Evolutionary conservation across 2,797 vertebrate species (phyloP).

Genomic region (Martes flavigula): DNA sequence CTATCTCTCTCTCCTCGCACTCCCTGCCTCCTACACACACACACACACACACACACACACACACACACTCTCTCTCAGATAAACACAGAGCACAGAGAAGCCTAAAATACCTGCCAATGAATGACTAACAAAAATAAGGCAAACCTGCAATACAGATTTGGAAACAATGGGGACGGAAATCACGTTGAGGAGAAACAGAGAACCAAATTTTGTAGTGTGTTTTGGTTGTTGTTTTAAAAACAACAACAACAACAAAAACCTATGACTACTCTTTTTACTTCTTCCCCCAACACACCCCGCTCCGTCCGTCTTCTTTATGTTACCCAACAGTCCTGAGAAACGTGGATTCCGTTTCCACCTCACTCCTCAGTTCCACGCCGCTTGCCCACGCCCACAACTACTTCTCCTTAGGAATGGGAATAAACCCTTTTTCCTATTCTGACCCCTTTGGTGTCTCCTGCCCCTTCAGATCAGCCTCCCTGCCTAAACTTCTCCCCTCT

Average conservation of each 20-base stretch:
- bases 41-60: neutral
- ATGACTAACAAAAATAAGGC: neutral
- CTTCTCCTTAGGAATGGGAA: neutral
- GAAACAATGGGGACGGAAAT: neutral
- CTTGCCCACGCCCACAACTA: neutral
- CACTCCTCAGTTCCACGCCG: neutral
- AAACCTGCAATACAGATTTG: neutral
- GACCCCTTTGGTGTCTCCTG: rapidly evolving
- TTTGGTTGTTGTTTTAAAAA: neutral
- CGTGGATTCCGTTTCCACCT: too few relatives aligned
- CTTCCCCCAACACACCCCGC: too few relatives aligned
- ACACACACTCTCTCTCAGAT: neutral
- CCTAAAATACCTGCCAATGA: neutral
- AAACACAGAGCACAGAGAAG: neutral
- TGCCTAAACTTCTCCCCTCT: neutral
- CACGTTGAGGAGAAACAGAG: neutral
- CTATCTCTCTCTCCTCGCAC: neutral
- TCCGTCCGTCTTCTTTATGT: neutral
- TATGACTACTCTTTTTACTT: neutral
- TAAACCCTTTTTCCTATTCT: neutral
- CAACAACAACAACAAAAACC: too few relatives aligned
- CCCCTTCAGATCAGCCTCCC: neutral
- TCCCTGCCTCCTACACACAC: neutral
- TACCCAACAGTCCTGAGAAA: neutral
- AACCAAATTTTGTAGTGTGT: neutral